These are phyloP conservation scores for Limosa lapponica DNA, from an alignment of 2,797 vertebrate genomes.

Conservation along the genomic window DNA sequence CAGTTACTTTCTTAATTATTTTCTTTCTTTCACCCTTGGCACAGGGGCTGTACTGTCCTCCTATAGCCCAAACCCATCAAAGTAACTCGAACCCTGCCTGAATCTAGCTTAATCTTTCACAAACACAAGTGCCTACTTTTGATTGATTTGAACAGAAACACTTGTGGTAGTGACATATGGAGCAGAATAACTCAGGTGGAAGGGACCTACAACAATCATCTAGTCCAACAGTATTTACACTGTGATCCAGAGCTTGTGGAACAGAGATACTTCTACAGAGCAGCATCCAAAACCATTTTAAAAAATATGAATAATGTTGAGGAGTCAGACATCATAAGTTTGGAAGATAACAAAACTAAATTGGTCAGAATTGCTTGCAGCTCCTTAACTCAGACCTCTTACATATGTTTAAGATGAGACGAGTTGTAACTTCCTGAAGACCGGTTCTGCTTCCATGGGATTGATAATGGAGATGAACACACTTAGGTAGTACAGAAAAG, in stretches of 20 bases:
- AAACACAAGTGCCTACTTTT: neutral
- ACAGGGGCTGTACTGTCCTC: neutral
- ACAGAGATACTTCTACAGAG: neutral
- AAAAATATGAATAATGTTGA: neutral
- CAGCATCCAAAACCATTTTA: neutral
- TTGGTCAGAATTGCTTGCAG: neutral
- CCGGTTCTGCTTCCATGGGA: neutral
- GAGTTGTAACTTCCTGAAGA: neutral
- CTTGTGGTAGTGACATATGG: fast-evolving
- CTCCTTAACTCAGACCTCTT: neutral
- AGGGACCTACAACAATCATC: neutral
- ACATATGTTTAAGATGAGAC: neutral
- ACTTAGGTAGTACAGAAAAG: neutral
- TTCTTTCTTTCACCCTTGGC: neutral
- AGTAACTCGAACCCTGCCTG: neutral
- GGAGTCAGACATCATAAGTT: neutral
- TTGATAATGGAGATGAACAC: neutral
- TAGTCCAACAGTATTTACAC: neutral
- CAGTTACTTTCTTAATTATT: neutral
- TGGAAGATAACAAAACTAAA: neutral
- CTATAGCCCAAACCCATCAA: neutral
- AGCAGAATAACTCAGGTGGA: neutral
- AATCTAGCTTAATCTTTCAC: neutral
- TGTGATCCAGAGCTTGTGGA: neutral
- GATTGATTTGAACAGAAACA: neutral